Percentiles rank a stretch among this genome's conserved stretches.
These are phyloP conservation scores for Cheilosia variabilis DNA, from an alignment of 2,888 invertebrate species.

Conservation along the genomic window DNA sequence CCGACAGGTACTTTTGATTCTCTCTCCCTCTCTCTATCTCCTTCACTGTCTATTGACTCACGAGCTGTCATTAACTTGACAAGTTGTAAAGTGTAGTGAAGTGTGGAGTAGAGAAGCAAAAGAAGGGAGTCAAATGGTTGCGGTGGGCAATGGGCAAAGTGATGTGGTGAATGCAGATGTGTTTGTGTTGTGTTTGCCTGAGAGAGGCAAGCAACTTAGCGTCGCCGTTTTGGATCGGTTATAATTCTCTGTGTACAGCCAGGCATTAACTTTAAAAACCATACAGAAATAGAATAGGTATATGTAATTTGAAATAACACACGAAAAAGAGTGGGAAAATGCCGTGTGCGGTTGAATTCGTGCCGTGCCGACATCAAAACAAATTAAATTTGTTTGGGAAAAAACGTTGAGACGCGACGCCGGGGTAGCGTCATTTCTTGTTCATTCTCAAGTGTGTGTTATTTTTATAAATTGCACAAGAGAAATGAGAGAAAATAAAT, in stretches of 20 bases:
- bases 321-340: slow-evolving; percentile 18
- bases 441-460: slow-evolving; percentile 29
- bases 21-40: slow-evolving; percentile 19
- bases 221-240: slow-evolving; percentile 42
- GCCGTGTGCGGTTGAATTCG: slow-evolving; percentile 51
- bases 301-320: slow-evolving; percentile 41
- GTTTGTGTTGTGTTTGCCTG: slow-evolving; percentile 56
- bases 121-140: slow-evolving; percentile 21
- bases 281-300: slow-evolving; percentile 67
- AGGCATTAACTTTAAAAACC: slow-evolving; percentile 65
- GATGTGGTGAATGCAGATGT: slow-evolving; percentile 25
- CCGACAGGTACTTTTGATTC: slow-evolving; percentile 62
- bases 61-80: slow-evolving; percentile 65
- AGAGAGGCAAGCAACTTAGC: slow-evolving; percentile 38
- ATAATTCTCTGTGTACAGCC: slow-evolving; percentile 53
- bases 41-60: neutral
- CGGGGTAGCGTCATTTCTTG: slow-evolving; percentile 47
- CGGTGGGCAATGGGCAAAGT: slow-evolving; percentile 8
- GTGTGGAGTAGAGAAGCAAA: slow-evolving; percentile 29
- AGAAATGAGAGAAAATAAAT: slow-evolving; percentile 23
- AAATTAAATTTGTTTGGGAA: slow-evolving; percentile 37
- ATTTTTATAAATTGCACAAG: slow-evolving; percentile 51
- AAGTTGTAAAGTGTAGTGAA: slow-evolving; percentile 66
- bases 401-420: slow-evolving; percentile 30
- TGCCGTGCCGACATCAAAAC: slow-evolving; percentile 63